Evolutionary conservation across 2,888 invertebrate species (phyloP), one percentile per base, ranked within the genome.

Genomic region (Trisateles emortualis): DNA sequence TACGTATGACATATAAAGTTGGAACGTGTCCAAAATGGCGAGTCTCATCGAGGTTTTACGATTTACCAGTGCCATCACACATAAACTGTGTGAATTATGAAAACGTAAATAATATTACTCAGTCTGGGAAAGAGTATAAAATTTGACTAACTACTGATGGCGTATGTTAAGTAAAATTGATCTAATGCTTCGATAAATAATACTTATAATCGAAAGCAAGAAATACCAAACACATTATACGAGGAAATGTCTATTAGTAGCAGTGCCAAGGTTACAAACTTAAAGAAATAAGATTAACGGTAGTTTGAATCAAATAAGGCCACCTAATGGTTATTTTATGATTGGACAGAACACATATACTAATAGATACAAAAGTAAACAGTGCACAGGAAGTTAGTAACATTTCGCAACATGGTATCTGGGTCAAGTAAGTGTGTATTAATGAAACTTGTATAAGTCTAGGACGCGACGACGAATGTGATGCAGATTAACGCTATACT

Each of bases 341-440:
- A 39, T 22, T 22, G n/a, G 39, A 39, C 39, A 39, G 13, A 39
- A 39, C 39, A 39, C 39, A 36, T 43, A 29, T 33, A 35, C 26
- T 2, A 39, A 19, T 35, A 35, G 14, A 13, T 29, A 45, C 38
- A 17, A 32, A 51, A 61, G 52, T 55, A 56, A 65, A 64, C 53
- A 66, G 58, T 41, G 52, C 71, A 68, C 66, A 69, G 69, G 66
- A 67, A 67, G 64, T 64, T 56, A 66, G 65, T 43, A 67, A 52
- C 50, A 68, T 78, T 79, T 78, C 52, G 78, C 75, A 78, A 79
- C 74, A 63, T 38, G 45, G 68, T 68, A 84, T 79, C 74, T 84
- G 68, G 81, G 81, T 77, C 82, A 81, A 79, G 74, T 74, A 74
- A 78, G 69, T 72, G 71, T 49, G 67, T 70, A 60, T 63, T 73